Conservation (phyloP, 1,140 invertebrate species). For the Kradibia gibbosae region DNA sequence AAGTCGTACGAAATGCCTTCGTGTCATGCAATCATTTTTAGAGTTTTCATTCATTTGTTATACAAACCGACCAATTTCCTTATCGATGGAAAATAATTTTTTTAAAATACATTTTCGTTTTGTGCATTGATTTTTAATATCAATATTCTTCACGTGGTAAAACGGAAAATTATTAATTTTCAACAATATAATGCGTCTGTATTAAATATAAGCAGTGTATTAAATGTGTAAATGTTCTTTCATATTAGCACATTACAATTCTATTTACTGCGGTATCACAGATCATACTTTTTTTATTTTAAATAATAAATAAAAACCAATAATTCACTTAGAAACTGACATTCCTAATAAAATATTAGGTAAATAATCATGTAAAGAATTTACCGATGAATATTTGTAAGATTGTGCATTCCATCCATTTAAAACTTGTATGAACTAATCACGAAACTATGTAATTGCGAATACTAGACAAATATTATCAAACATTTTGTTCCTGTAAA, state of each 20-base stretch:
- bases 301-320: background rate
- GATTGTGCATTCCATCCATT: slow-evolving; percentile 60
- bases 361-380: background rate
- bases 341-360: background rate
- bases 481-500: slow-evolving; percentile 25
- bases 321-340: background rate
- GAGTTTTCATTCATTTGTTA: slow-evolving; percentile 12
- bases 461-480: slow-evolving; percentile 27
- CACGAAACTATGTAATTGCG: background rate
- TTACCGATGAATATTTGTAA: slow-evolving; percentile 47
- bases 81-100: background rate
- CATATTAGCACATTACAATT: slow-evolving; percentile 48
- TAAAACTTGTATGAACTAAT: slow-evolving; percentile 40
- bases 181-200: slow-evolving; percentile 54
- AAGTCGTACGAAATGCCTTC: slow-evolving; percentile 25
- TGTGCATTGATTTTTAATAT: slow-evolving; percentile 28
- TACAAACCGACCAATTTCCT: slow-evolving; percentile 28
- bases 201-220: slow-evolving; percentile 59
- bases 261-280: background rate
- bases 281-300: background rate
- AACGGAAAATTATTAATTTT: background rate
- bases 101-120: slow-evolving; percentile 46
- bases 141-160: background rate
- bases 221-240: slow-evolving; percentile 61
- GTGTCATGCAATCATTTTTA: slow-evolving; percentile 16